Percentiles rank a stretch among this genome's conserved stretches.
Evolutionary conservation across 2,888 invertebrate genomes (phyloP).

Genomic region (Arctia plantaginis): DNA sequence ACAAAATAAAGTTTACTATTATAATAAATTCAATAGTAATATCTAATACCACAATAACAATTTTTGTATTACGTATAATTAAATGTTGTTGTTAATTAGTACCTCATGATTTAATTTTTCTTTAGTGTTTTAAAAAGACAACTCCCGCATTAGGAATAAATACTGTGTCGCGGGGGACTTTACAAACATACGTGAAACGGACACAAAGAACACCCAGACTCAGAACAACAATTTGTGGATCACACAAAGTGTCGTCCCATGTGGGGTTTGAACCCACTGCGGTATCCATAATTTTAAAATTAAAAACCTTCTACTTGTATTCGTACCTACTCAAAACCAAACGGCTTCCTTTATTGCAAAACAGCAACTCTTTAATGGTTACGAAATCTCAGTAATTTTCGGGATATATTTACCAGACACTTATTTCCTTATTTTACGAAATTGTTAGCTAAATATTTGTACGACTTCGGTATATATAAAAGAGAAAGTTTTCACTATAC

Average conservation of each 20-base stretch:
- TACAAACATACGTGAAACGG: no score
- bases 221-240: no score
- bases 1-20: background rate
- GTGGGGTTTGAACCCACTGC: no score
- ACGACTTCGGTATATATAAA: conserved; percentile 17
- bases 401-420: no score
- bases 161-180: no score
- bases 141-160: no score
- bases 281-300: no score
- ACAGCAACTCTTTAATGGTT: background rate
- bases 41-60: background rate
- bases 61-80: background rate
- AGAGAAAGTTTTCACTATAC: conserved; percentile 17
- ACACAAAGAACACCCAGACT: no score
- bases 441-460: conserved; percentile 17
- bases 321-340: background rate
- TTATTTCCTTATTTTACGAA: background rate
- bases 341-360: background rate
- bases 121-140: no score
- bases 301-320: background rate
- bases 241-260: no score
- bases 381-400: background rate
- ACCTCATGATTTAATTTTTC: background rate
- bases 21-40: background rate
- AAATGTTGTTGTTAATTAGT: background rate